Percentiles rank a stretch among this genome's conserved stretches.
These are phyloP conservation scores for Caenorhabditis sp. DNA, from an alignment of 2,888 invertebrate species.

Conservation along the genomic window DNA sequence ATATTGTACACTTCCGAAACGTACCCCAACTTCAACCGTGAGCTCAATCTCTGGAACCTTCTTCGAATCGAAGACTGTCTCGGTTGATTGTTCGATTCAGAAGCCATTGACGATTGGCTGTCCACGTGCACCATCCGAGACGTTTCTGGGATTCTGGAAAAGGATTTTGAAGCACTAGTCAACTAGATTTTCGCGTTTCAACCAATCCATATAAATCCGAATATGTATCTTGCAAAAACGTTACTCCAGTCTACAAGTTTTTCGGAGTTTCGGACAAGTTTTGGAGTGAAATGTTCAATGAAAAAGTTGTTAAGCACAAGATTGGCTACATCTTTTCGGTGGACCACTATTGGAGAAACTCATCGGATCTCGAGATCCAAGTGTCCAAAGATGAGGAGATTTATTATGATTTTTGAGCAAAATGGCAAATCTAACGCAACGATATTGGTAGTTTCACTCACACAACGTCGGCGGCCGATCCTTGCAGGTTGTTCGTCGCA, in stretches of 20 bases:
- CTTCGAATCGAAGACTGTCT: slow-evolving; percentile 31
- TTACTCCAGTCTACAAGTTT: too few relatives aligned
- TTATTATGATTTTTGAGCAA: too few relatives aligned
- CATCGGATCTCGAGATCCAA: too few relatives aligned
- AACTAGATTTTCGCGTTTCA: too few relatives aligned
- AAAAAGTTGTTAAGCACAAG: too few relatives aligned
- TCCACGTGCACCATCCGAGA: slow-evolving; percentile 42
- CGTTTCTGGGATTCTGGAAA: slow-evolving; percentile 29
- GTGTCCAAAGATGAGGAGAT: too few relatives aligned
- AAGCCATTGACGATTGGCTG: slow-evolving; percentile 13
- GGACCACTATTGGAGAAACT: not conserved
- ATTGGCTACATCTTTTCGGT: not conserved
- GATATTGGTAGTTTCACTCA: too few relatives aligned
- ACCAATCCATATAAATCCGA: too few relatives aligned
- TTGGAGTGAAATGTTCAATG: too few relatives aligned
- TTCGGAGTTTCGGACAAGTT: too few relatives aligned
- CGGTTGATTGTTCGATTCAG: not conserved
- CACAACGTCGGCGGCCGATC: slow-evolving; percentile 61
- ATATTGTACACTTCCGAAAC: not conserved
- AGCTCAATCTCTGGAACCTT: slow-evolving; percentile 39
- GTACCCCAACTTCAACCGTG: slow-evolving; percentile 26
- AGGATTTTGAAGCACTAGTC: too few relatives aligned
- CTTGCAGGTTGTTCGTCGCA: slow-evolving; percentile 37
- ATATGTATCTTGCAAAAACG: not conserved
- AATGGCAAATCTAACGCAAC: too few relatives aligned